Evolutionary conservation across 2,888 invertebrate genomes (phyloP).

Genomic region (Stegana nigrithorax): DNA sequence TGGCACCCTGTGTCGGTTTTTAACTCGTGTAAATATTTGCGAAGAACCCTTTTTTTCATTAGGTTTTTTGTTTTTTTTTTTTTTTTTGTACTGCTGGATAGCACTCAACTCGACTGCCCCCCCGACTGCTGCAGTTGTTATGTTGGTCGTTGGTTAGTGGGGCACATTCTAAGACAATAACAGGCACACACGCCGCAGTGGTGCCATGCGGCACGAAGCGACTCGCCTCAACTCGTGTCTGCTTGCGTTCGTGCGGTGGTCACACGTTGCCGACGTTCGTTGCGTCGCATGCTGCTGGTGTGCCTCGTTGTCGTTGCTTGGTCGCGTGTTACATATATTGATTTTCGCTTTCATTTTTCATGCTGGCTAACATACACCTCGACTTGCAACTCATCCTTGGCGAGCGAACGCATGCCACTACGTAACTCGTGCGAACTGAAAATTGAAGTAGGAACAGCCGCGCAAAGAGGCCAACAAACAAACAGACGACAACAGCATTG

Average conservation of each 20-base stretch:
- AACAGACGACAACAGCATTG: no score
- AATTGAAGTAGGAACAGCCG: no score
- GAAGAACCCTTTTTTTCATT: slow-evolving; percentile 1
- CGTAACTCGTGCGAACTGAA: no score
- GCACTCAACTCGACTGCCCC: no score
- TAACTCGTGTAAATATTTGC: slow-evolving; percentile 40
- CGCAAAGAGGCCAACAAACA: no score
- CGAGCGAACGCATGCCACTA: neutral
- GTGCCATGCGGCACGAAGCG: neutral
- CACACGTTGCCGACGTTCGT: neutral
- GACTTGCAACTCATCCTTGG: neutral
- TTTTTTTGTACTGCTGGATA: no score
- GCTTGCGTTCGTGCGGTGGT: no score
- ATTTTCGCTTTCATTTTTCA: slow-evolving; percentile 58
- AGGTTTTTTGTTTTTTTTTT: no score
- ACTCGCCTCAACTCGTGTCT: neutral
- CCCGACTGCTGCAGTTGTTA: no score
- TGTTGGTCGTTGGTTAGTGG: no score
- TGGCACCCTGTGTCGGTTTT: slow-evolving; percentile 26
- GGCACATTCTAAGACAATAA: no score
- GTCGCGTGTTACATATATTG: slow-evolving; percentile 54
- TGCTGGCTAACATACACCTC: slow-evolving; percentile 35
- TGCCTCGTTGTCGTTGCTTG: slow-evolving; percentile 46
- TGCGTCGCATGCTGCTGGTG: slow-evolving; percentile 25
- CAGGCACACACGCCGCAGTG: neutral